A percentile compares a stretch with the other conserved stretches of the same genome.
Evolutionary conservation across 2,113 vertebrate species (phyloP).

Genomic region (Antennarius striatus): DNA sequence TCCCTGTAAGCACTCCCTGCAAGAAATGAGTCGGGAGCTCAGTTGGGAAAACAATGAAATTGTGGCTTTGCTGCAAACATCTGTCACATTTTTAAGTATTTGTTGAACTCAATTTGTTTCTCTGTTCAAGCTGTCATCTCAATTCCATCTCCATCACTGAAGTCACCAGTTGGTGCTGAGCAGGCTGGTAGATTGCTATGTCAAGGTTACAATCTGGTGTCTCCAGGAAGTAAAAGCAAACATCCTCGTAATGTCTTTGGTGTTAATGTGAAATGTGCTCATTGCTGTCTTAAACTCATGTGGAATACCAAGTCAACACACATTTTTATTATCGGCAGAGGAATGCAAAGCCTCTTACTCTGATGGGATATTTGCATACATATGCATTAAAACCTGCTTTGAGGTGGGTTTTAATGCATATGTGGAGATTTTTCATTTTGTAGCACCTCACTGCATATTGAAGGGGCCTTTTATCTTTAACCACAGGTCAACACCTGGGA

Average conservation of each 20-base stretch:
- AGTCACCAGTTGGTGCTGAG: neutral
- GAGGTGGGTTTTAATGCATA: constrained; percentile 16
- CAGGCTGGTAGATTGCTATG: constrained; percentile 6
- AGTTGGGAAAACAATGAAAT: neutral
- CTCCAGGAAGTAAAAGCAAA: constrained; percentile 4
- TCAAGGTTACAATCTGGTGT: constrained; percentile 12
- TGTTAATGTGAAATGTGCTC: constrained; percentile 44
- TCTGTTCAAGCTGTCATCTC: neutral
- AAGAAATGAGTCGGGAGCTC: constrained; percentile 10
- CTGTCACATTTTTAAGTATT: neutral
- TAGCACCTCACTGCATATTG: constrained; percentile 8
- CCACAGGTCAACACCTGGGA: neutral
- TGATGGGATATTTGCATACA: constrained; percentile 66
- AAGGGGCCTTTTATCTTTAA: constrained; percentile 32
- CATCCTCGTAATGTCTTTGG: constrained; percentile 26
- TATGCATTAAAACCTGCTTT: constrained; percentile 59
- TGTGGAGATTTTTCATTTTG: constrained; percentile 22
- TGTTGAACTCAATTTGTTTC: neutral
- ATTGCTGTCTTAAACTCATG: neutral
- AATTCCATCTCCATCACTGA: neutral
- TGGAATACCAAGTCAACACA: constrained; percentile 43
- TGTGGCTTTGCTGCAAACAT: neutral
- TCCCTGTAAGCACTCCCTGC: constrained; percentile 93
- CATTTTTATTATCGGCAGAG: constrained; percentile 39
- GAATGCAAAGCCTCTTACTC: constrained; percentile 65